phyloP scores from a whole-genome alignment of 2,797 vertebrate species.

The Lagodon rhomboides region DNA sequence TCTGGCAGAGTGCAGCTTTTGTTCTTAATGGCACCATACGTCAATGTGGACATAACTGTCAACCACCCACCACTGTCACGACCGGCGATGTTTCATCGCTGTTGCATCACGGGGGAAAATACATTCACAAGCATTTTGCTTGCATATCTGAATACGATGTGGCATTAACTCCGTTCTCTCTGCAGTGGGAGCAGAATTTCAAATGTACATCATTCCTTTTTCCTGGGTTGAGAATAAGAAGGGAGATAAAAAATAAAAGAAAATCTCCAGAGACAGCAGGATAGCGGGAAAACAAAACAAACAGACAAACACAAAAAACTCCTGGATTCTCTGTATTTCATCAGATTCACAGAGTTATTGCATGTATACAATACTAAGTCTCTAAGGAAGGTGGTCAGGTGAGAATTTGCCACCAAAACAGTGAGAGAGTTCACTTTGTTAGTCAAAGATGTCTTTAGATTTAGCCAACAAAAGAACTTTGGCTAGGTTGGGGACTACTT shows the following conservation, averaged over 20 bases:
- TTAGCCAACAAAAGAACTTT: neutral
- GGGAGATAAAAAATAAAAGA: constrained; percentile 10
- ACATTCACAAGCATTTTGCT: constrained; percentile 55
- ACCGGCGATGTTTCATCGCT: constrained; percentile 67
- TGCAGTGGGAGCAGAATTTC: constrained; percentile 25
- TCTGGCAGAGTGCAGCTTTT: constrained; percentile 69
- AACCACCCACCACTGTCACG: constrained; percentile 60
- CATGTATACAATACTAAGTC: neutral
- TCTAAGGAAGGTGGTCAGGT: neutral
- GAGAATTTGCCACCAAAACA: neutral
- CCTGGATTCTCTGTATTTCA: neutral
- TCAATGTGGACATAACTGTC: constrained; percentile 81
- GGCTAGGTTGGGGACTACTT: neutral
- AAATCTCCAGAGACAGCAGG: constrained; percentile 12
- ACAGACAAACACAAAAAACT: neutral
- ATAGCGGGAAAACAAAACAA: neutral
- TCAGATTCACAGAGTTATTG: neutral
- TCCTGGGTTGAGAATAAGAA: constrained; percentile 23
- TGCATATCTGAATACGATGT: constrained; percentile 57
- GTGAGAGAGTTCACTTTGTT: neutral
- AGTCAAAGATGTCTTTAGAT: neutral
- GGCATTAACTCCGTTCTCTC: constrained; percentile 47
- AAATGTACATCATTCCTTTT: constrained; percentile 38
- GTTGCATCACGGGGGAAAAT: constrained; percentile 69
- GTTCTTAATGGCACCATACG: constrained; percentile 77